Percentiles rank a stretch among this genome's conserved stretches.
These are phyloP conservation scores for Macrophya alboannulata DNA, from an alignment of 2,888 invertebrate species.

Conservation along the genomic window DNA sequence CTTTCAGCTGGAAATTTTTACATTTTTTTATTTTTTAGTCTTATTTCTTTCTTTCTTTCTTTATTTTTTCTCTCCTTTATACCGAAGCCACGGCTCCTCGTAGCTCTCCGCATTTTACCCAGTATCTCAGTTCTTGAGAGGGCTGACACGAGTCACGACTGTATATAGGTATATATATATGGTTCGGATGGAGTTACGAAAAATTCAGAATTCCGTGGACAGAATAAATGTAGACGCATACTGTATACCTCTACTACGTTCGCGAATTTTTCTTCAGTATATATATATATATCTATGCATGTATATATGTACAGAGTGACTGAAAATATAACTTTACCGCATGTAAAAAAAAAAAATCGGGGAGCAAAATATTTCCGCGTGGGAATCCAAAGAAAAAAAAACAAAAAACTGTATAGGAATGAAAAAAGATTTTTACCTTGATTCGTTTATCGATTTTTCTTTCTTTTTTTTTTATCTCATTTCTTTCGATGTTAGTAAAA, in stretches of 20 bases:
- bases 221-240: background rate
- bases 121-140: constrained; percentile 7
- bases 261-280: background rate
- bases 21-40: background rate
- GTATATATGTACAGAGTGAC: background rate
- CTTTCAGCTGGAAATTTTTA: background rate
- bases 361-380: background rate
- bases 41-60: background rate
- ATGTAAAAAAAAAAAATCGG: background rate
- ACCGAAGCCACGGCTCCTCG: background rate
- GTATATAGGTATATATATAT: background rate
- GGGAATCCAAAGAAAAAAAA: background rate
- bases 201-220: constrained; percentile 21
- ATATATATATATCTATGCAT: background rate
- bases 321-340: background rate
- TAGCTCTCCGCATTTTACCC: constrained; percentile 13
- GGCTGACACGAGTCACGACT: background rate
- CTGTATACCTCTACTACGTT: background rate
- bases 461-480: background rate
- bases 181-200: background rate
- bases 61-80: background rate
- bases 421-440: background rate
- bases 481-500: background rate
- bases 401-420: background rate
- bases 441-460: background rate